Conservation (phyloP, 2,113 vertebrate genomes). For the Prunella himalayana region DNA sequence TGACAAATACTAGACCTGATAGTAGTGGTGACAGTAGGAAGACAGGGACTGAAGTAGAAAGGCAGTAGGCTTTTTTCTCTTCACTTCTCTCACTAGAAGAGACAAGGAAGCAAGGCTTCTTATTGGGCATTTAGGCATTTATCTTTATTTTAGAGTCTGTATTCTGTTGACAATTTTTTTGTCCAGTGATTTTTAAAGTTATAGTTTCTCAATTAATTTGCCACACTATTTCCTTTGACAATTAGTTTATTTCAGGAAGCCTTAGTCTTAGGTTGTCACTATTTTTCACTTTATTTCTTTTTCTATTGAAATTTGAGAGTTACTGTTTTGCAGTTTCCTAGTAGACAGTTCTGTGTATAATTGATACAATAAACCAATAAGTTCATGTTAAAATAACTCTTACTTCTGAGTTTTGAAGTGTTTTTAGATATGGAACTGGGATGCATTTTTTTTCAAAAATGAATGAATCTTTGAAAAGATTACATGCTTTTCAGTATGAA, state of each 20-base stretch:
- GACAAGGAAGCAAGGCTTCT: neutral
- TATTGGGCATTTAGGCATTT: neutral
- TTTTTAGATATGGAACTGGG: neutral
- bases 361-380: neutral
- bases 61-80: neutral
- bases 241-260: neutral
- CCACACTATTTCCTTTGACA: neutral
- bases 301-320: neutral
- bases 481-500: neutral
- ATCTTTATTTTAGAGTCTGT: neutral
- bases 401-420: neutral
- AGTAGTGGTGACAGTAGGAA: neutral
- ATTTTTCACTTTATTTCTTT: neutral
- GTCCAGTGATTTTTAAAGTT: neutral
- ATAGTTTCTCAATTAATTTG: rapidly evolving
- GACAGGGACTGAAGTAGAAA: neutral
- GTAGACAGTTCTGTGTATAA: neutral
- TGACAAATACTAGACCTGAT: neutral
- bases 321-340: neutral
- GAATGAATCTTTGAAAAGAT: neutral
- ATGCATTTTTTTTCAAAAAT: neutral
- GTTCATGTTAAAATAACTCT: neutral
- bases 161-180: neutral
- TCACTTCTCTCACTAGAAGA: neutral
- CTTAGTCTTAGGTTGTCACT: neutral